These are phyloP conservation scores for Cepaea hortensis DNA, from an alignment of 2,888 invertebrate species.

Conservation along the genomic window DNA sequence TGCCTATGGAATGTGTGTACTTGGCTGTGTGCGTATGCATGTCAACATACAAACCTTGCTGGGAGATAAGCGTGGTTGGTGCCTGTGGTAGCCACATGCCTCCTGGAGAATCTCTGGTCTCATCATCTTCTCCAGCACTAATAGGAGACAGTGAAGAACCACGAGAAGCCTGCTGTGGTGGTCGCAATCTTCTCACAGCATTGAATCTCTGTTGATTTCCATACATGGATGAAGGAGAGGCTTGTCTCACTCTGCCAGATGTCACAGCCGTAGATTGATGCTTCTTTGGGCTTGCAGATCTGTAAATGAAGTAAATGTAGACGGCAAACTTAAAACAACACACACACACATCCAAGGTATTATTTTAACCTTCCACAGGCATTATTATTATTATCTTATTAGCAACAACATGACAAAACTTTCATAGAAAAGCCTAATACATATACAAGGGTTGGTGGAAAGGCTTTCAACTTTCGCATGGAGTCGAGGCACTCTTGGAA, in stretches of 20 bases:
- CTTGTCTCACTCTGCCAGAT: background rate
- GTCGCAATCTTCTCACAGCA: background rate
- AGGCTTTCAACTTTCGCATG: too few species aligned
- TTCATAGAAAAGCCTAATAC: too few species aligned
- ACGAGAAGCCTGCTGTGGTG: background rate
- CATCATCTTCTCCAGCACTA: slow-evolving; percentile 6
- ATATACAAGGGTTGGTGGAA: too few species aligned
- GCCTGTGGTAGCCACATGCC: slow-evolving; percentile 29
- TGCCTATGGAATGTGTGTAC: background rate
- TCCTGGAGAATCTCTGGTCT: background rate
- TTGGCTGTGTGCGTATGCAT: too few species aligned
- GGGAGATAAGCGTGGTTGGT: background rate
- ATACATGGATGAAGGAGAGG: background rate
- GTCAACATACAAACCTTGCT: slow-evolving; percentile 1
- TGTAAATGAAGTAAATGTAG: background rate
- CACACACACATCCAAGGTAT: too few species aligned
- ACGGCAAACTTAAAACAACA: too few species aligned
- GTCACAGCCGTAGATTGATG: background rate
- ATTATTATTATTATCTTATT: too few species aligned
- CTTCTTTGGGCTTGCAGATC: slow-evolving; percentile 18
- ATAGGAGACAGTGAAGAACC: slow-evolving; percentile 24
- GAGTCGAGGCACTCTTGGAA: too few species aligned
- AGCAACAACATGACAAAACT: too few species aligned
- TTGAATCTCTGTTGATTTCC: background rate
- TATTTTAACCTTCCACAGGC: too few species aligned